These are phyloP conservation scores for Campodea augens DNA, from an alignment of 1,140 invertebrate species.

Conservation along the genomic window DNA sequence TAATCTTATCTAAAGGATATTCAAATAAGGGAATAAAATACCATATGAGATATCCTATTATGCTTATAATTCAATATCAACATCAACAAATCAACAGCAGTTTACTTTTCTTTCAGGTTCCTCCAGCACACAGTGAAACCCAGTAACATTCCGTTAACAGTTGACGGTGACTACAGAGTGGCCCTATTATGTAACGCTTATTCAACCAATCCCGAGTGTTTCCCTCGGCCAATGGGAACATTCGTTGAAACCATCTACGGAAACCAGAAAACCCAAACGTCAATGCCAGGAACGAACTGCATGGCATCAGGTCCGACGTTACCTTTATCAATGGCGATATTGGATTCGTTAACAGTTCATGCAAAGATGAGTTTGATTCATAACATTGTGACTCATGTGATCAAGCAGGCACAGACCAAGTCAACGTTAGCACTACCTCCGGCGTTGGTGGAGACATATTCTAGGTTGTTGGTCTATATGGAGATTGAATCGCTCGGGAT, in stretches of 20 bases:
- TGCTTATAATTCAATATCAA: no score
- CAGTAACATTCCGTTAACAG: conserved; percentile 35
- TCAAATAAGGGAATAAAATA: no score
- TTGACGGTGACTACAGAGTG: conserved; percentile 70
- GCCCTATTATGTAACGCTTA: conserved; percentile 88
- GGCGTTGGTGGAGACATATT: conserved; percentile 87
- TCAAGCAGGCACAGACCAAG: conserved; percentile 71
- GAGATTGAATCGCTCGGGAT: conserved; percentile 94
- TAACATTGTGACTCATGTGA: conserved; percentile 72
- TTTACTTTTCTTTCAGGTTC: conserved; percentile 34
- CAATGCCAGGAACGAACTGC: conserved; percentile 27
- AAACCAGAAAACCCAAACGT: conserved; percentile 33
- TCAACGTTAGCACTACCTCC: conserved; percentile 63
- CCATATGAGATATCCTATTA: no score
- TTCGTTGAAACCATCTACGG: conserved; percentile 76
- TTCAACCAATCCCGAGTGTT: conserved; percentile 70
- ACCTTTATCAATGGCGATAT: conserved; percentile 73
- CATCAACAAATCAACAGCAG: no score
- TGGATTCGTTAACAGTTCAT: conserved; percentile 90
- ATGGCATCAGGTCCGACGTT: conserved; percentile 42
- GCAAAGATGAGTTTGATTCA: conserved; percentile 97
- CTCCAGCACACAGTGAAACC: conserved; percentile 61
- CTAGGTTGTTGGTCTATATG: conserved; percentile 76
- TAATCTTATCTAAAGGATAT: no score
- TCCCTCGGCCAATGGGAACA: conserved; percentile 64